A percentile compares a stretch with the other conserved stretches of the same genome.
phyloP scores from a whole-genome alignment of 2,888 invertebrate species.

The Abrostola tripartita region DNA sequence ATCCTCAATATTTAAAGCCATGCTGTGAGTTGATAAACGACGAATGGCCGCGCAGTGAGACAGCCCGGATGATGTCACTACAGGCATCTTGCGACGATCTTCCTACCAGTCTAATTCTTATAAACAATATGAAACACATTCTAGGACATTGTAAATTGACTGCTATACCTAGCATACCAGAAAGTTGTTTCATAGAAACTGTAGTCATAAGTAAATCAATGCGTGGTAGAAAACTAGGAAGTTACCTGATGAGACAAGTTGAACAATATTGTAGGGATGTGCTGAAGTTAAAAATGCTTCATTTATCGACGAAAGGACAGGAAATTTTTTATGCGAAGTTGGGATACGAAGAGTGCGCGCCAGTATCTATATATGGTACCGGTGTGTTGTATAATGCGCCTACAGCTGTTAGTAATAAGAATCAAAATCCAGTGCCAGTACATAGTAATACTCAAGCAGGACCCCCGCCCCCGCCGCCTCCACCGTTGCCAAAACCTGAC shows the following conservation, averaged over 20 bases:
- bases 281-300: conserved; percentile 90
- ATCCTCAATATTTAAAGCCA: conserved; percentile 91
- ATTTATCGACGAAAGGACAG: conserved; percentile 92
- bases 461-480: conserved; percentile 75
- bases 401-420: conserved; percentile 52
- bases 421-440: conserved; percentile 62
- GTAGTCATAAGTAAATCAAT: conserved; percentile 92
- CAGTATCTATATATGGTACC: conserved; percentile 91
- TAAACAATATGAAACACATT: conserved; percentile 87
- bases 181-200: conserved; percentile 94
- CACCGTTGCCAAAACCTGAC: conserved; percentile 76
- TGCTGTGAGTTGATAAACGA: conserved; percentile 94
- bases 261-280: conserved; percentile 92
- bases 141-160: conserved; percentile 95
- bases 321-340: conserved; percentile 93
- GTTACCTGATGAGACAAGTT: conserved; percentile 91
- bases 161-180: conserved; percentile 90
- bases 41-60: conserved; percentile 96
- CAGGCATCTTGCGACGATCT: conserved; percentile 91
- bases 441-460: conserved; percentile 41
- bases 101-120: conserved; percentile 91
- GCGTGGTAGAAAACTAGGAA: conserved; percentile 93
- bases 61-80: conserved; percentile 92
- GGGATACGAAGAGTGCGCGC: conserved; percentile 91
- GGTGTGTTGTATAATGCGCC: conserved; percentile 59